A percentile compares a stretch with the other conserved stretches of the same genome.
Conservation (phyloP, 2,113 vertebrate genomes). For the Paracanthobrama guichenoti region DNA sequence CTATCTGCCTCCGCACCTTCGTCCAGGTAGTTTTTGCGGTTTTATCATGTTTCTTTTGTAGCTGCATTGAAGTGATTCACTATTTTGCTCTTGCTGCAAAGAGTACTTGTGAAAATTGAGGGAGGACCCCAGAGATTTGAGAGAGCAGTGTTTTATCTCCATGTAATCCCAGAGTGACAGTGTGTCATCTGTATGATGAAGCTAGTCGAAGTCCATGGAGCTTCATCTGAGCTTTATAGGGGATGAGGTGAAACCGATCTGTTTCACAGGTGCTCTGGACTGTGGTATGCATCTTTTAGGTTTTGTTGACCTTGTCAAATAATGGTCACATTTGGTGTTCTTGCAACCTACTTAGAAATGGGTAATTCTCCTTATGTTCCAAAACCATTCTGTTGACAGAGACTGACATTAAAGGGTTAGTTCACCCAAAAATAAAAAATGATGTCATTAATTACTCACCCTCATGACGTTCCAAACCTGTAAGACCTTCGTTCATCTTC, state of each 20-base stretch:
- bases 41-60: background rate
- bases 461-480: too few relatives aligned
- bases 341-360: background rate
- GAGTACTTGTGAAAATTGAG: constrained; percentile 30
- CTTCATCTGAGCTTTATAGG: constrained; percentile 9
- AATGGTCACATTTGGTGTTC: constrained; percentile 29
- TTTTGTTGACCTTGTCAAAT: constrained; percentile 38
- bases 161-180: constrained; percentile 32
- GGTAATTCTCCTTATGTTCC: background rate
- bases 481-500: too few relatives aligned
- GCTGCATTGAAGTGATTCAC: constrained; percentile 7
- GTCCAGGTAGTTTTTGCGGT: constrained; percentile 2
- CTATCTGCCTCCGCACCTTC: constrained; percentile 30
- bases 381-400: background rate
- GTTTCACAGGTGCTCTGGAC: constrained; percentile 39
- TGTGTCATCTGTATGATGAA: constrained; percentile 31
- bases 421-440: too few relatives aligned
- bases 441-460: too few relatives aligned
- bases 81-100: constrained; percentile 13
- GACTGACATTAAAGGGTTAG: background rate
- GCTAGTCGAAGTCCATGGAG: constrained; percentile 8
- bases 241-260: constrained; percentile 18
- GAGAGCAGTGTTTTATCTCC: constrained; percentile 22
- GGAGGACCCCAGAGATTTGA: constrained; percentile 5
- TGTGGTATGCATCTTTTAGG: constrained; percentile 31